These are phyloP conservation scores for Epizoanthus stellaris DNA, from an alignment of 92 coral and sea anemone genomes.

Conservation along the genomic window DNA sequence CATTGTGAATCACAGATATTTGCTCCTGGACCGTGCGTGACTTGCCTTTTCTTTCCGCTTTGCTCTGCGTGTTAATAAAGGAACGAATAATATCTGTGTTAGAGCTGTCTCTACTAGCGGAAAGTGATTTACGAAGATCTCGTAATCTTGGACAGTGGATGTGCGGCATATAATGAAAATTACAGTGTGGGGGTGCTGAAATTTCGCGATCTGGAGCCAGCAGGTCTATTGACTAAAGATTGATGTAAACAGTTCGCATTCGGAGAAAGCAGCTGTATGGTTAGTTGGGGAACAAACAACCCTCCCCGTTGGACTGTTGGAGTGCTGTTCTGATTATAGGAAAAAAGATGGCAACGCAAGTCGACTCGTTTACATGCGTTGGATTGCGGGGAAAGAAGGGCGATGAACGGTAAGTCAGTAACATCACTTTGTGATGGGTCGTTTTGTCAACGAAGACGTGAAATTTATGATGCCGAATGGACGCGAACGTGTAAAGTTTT, in stretches of 20 bases:
- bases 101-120: constrained; percentile 14
- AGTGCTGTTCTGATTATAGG: constrained; percentile 16
- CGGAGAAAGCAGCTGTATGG: constrained; percentile 23
- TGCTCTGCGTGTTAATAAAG: background rate
- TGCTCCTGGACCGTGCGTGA: constrained; percentile 35
- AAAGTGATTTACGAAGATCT: constrained; percentile 7
- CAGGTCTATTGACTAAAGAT: constrained; percentile 6
- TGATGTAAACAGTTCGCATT: constrained; percentile 34
- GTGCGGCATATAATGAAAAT: constrained; percentile 9
- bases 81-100: background rate
- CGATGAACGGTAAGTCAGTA: constrained; percentile 24
- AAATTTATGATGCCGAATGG: constrained; percentile 13
- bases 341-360: constrained; percentile 31
- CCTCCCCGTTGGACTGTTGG: background rate
- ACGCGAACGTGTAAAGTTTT: constrained; percentile 6
- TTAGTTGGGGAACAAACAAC: constrained; percentile 20
- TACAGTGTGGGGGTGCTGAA: background rate
- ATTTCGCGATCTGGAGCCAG: background rate
- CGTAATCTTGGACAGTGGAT: background rate
- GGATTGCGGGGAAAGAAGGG: constrained; percentile 9
- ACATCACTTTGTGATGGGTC: background rate
- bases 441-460: constrained; percentile 23
- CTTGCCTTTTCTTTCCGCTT: background rate
- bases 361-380: background rate
- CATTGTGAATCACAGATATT: constrained; percentile 1